Conservation (phyloP, 2,113 vertebrate genomes). For the Aegotheles bennettii region DNA sequence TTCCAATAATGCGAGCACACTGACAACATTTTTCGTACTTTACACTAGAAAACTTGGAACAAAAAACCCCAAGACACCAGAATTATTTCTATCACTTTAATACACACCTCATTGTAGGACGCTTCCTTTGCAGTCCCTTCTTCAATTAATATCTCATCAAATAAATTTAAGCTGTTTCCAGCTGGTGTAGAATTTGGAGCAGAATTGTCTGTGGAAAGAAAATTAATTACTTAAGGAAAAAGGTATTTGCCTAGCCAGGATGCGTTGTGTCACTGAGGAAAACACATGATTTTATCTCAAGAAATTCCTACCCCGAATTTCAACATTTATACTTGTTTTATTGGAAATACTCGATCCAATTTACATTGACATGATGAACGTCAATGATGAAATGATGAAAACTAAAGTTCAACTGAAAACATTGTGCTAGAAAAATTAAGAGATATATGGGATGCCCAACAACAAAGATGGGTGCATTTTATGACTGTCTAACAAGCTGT, state of each 20-base stretch:
- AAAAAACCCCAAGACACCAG: neutral
- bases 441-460: neutral
- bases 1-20: neutral
- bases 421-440: neutral
- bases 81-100: neutral
- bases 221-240: neutral
- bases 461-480: neutral
- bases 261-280: neutral
- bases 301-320: neutral
- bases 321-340: neutral
- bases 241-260: neutral
- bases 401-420: neutral
- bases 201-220: constrained; percentile 56
- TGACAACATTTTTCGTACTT: neutral
- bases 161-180: constrained; percentile 87
- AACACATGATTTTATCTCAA: neutral
- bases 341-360: neutral
- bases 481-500: neutral
- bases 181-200: constrained; percentile 51
- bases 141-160: constrained; percentile 90
- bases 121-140: constrained; percentile 87
- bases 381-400: fast-evolving
- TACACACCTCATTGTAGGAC: constrained; percentile 81
- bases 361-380: neutral
- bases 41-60: neutral